Percentiles rank a stretch among this genome's conserved stretches.
These are phyloP conservation scores for Lipophrys pholis DNA, from an alignment of 2,113 vertebrate genomes.

Conservation along the genomic window DNA sequence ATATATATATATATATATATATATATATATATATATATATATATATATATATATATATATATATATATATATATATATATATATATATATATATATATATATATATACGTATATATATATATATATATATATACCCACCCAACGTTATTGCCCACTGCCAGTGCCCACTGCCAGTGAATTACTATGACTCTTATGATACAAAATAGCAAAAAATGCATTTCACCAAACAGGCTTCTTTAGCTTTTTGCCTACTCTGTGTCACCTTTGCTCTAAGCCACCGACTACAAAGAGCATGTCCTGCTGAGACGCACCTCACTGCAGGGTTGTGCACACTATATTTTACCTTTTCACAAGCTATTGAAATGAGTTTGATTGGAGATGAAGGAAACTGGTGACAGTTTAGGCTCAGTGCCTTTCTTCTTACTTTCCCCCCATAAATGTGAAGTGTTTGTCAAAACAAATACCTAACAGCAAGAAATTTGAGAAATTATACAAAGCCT, in stretches of 20 bases:
- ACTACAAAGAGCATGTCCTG: conserved; percentile 41
- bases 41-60: background rate
- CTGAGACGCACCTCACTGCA: conserved; percentile 41
- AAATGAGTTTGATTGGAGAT: conserved; percentile 23
- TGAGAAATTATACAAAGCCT: conserved; percentile 12
- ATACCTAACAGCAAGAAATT: conserved; percentile 13
- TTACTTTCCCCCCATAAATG: background rate
- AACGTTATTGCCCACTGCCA: background rate
- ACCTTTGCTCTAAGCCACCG: background rate
- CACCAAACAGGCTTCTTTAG: conserved; percentile 1
- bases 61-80: background rate
- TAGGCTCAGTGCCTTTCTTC: conserved; percentile 7
- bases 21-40: background rate
- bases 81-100: background rate
- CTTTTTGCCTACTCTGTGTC: conserved; percentile 20
- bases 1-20: background rate
- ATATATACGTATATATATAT: background rate
- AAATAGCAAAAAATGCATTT: conserved; percentile 25
- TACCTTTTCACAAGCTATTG: conserved; percentile 28
- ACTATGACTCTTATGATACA: conserved; percentile 11
- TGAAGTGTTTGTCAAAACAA: conserved; percentile 17
- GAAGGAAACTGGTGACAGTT: conserved; percentile 4
- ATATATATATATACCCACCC: background rate
- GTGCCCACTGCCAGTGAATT: conserved; percentile 12
- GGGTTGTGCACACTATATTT: conserved; percentile 24